Base-by-base conservation (phyloP, 2,797 vertebrate species). In the Phrynocephalus vlangalii region DNA sequence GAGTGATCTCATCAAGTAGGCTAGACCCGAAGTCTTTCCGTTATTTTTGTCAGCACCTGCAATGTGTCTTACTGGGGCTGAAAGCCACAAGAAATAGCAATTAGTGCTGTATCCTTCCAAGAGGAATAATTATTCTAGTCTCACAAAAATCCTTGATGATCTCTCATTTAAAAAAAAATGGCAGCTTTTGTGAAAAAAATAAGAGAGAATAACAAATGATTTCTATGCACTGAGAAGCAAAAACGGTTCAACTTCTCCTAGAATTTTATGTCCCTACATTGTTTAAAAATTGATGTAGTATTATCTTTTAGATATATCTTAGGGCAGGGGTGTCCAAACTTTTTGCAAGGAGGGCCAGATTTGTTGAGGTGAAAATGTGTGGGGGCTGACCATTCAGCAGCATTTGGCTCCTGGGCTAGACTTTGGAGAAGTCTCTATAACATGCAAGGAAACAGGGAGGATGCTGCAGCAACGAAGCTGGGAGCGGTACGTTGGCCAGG, bases 121-220 rank as follows among this genome's bases (percentile, higher is more conserved):
- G 82, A 24, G 3, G 24, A 87, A 86, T 83, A 38, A 87, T 44
- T 1, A 68, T 38, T 67, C 76, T 20, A 84, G 82, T 56, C 28
- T 84, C 68, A 81, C 22, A 82, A 83, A 87, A 85, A 82, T 28
- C 71, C 44, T 82, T 26, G 67, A 63, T 86, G 11, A 91, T 81
- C 50, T 52, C 9, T 82, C 66, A 77, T 44, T 82, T 82, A 28
- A 68, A 56, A 91, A 56, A 91, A 88, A 84, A 0, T 38, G 68
- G 83, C 26, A 84, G 5, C 15, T 87, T 89, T 90, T 91, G 79
- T 68, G 84, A 88, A 44, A 68, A 63, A 63, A 63, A 20, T 63
- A 7, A n/a, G 44, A 11, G 24, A 91, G 33, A 20, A 18, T 22
- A 26, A 30, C 7, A 26, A 84, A 44, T 86, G 71, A 88, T 9